phyloP scores from a whole-genome alignment of 2,797 vertebrate species.

The Taeniopygia guttata region DNA sequence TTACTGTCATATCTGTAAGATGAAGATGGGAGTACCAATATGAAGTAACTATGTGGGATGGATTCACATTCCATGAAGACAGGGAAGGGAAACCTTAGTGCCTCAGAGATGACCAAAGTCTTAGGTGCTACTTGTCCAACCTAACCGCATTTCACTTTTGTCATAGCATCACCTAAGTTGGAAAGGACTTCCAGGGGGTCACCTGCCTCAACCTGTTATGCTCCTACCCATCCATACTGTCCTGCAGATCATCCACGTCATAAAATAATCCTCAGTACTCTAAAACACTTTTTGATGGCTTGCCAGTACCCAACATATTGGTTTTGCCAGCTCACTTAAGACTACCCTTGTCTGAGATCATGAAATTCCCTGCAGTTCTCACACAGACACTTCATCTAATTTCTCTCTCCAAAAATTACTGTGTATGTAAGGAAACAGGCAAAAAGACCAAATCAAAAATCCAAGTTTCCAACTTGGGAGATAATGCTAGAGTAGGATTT shows the following conservation, averaged over 20 bases:
- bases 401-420: neutral
- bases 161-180: neutral
- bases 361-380: neutral
- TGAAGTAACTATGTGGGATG: neutral
- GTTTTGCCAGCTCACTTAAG: neutral
- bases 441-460: neutral
- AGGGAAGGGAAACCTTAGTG: neutral
- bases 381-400: neutral
- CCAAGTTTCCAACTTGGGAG: neutral
- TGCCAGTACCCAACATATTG: neutral
- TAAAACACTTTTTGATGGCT: neutral
- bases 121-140: neutral
- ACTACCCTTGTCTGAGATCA: neutral
- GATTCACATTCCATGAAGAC: neutral
- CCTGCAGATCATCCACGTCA: neutral
- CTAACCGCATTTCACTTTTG: neutral
- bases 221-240: neutral
- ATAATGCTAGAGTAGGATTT: neutral
- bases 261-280: neutral
- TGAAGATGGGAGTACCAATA: rapidly evolving
- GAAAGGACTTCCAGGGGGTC: neutral
- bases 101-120: neutral
- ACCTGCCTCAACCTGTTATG: neutral
- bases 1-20: neutral
- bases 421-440: neutral